A percentile compares a stretch with the other conserved stretches of the same genome.
Evolutionary conservation across 2,113 vertebrate species (phyloP).

Genomic region (Nipponia nippon): DNA sequence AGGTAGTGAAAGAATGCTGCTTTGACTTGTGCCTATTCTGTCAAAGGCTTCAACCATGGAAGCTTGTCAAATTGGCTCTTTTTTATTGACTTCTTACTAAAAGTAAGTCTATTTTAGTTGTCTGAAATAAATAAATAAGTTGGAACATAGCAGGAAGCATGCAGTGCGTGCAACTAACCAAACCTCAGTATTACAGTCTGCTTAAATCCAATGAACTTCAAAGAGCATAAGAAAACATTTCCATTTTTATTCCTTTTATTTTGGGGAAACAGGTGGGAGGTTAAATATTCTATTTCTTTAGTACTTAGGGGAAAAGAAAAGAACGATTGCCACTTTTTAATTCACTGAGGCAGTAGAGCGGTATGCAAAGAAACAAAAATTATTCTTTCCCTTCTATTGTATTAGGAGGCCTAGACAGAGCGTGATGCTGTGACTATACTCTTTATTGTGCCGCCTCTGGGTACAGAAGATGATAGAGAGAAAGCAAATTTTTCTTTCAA

Average conservation of each 20-base stretch:
- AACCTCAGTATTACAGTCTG: background rate
- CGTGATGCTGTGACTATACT: background rate
- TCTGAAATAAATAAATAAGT: constrained; percentile 12
- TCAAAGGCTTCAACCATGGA: background rate
- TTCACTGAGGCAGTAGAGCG: background rate
- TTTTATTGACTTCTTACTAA: background rate
- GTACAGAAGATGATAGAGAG: background rate
- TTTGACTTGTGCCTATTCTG: constrained; percentile 21
- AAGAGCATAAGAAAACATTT: constrained; percentile 6
- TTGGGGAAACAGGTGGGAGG: background rate
- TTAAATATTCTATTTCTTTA: constrained; percentile 24
- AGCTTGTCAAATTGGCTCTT: background rate
- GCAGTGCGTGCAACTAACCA: background rate
- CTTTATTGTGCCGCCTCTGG: background rate
- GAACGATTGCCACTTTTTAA: background rate
- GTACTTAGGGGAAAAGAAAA: background rate
- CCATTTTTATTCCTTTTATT: constrained; percentile 13
- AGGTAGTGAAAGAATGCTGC: background rate
- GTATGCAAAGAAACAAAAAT: background rate
- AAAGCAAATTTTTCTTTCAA: background rate
- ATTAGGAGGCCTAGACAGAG: background rate
- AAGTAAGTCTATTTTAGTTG: background rate
- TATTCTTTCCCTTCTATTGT: background rate
- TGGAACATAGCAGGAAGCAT: background rate
- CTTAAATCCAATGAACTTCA: constrained; percentile 8